A percentile compares a stretch with the other conserved stretches of the same genome.
Evolutionary conservation across 2,888 invertebrate species (phyloP).

Genomic region (Drosophila nr. medialis): DNA sequence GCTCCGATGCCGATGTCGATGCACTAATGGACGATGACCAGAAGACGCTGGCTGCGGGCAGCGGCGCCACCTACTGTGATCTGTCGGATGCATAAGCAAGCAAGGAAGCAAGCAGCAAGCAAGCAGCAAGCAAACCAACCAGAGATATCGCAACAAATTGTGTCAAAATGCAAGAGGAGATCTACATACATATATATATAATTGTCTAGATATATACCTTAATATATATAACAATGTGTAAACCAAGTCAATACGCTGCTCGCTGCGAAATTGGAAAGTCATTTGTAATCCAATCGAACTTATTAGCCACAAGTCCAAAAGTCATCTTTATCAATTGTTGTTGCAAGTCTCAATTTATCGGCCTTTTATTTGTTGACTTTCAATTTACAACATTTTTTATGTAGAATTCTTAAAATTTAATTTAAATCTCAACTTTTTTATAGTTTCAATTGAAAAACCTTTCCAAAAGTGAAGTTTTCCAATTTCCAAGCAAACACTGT

Average conservation of each 20-base stretch:
- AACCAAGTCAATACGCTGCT: neutral
- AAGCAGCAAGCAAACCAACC: neutral
- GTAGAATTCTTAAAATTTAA: neutral
- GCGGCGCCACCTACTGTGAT: constrained; percentile 72
- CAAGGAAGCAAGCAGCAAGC: neutral
- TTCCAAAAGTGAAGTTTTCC: neutral
- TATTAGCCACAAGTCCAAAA: neutral
- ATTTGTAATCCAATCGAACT: neutral
- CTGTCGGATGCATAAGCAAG: constrained; percentile 76
- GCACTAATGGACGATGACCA: constrained; percentile 77
- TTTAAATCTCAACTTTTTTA: neutral
- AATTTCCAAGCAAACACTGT: neutral
- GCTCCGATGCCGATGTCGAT: constrained; percentile 66
- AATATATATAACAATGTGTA: constrained; percentile 1
- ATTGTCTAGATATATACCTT: neutral
- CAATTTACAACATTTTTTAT: neutral
- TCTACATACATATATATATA: neutral
- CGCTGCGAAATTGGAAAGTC: neutral
- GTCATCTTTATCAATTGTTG: neutral
- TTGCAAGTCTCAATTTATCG: neutral
- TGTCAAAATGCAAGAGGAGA: constrained; percentile 56
- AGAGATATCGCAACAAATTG: constrained; percentile 39
- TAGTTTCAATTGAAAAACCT: neutral
- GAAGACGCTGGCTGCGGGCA: constrained; percentile 53
- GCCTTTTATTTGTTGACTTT: neutral